Evolutionary conservation across 2,888 invertebrate genomes (phyloP).

Genomic region (Actias luna): DNA sequence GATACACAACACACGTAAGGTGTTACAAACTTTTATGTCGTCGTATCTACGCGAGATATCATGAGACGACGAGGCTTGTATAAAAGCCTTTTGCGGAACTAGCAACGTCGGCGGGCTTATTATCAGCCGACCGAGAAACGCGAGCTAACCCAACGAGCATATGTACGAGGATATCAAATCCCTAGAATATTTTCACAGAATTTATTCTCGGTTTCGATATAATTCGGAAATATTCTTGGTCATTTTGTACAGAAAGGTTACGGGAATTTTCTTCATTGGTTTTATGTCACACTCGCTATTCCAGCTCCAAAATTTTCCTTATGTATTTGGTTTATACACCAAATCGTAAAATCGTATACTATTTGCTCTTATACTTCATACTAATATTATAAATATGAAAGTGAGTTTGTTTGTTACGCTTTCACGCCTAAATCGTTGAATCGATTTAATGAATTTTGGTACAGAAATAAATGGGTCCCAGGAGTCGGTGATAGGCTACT

Average conservation of each 20-base stretch:
- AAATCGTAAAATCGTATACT: no score
- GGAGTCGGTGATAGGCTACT: no score
- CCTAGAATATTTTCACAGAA: background rate
- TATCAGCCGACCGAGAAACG: constrained; percentile 13
- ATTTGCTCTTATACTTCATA: no score
- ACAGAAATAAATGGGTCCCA: no score
- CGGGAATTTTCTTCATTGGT: background rate
- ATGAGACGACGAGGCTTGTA: constrained; percentile 2
- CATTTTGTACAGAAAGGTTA: background rate
- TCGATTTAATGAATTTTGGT: no score
- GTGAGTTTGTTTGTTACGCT: no score
- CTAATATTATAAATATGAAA: no score
- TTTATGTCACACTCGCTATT: background rate
- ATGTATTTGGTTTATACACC: no score
- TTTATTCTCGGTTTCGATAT: background rate
- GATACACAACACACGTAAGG: background rate
- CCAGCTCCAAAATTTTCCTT: background rate
- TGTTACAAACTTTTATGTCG: background rate
- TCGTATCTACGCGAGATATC: background rate
- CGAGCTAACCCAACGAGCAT: background rate
- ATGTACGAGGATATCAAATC: constrained; percentile 7
- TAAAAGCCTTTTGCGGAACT: constrained; percentile 15
- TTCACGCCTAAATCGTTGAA: no score
- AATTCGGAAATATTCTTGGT: background rate
- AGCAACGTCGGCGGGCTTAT: constrained; percentile 10